phyloP scores from a whole-genome alignment of 2,797 vertebrate species.

The Geotrypetes seraphini region DNA sequence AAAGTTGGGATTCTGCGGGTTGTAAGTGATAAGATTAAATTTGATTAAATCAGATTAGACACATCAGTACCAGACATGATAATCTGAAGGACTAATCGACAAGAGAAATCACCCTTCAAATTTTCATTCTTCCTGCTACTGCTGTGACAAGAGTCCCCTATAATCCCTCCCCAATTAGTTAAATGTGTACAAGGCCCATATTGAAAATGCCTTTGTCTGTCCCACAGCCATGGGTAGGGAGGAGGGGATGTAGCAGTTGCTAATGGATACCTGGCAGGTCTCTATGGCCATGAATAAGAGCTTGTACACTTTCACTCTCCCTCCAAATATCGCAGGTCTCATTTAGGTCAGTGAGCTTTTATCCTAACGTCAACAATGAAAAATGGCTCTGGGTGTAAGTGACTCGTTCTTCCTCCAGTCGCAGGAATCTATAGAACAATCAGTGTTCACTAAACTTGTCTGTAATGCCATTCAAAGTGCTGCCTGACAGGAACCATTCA shows the following conservation, averaged over 20 bases:
- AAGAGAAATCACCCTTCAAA: too few species aligned
- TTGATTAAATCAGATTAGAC: too few species aligned
- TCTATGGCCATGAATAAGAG: conserved; percentile 47
- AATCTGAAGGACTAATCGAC: too few species aligned
- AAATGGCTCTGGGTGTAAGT: conserved; percentile 45
- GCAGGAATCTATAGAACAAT: conserved; percentile 36
- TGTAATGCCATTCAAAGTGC: conserved; percentile 36
- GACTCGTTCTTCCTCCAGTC: conserved; percentile 36
- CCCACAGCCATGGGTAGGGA: conserved; percentile 23
- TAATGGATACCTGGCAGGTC: conserved; percentile 43
- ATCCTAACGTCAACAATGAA: conserved; percentile 46
- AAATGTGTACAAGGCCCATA: conserved; percentile 23
- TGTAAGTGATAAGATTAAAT: too few species aligned
- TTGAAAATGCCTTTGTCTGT: conserved; percentile 35
- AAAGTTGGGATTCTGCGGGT: too few species aligned
- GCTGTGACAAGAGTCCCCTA: too few species aligned
- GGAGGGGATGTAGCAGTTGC: conserved; percentile 40
- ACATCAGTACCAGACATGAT: too few species aligned
- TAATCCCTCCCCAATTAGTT: conserved; percentile 3
- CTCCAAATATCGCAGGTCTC: conserved; percentile 44
- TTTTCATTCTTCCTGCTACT: too few species aligned
- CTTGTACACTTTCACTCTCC: conserved; percentile 53
- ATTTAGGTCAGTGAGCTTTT: conserved; percentile 52
- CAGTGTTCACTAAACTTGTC: conserved; percentile 36
- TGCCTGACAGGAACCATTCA: conserved; percentile 47